These are phyloP conservation scores for Phyllostomus hastatus DNA, from an alignment of 2,113 vertebrate genomes.

Conservation along the genomic window DNA sequence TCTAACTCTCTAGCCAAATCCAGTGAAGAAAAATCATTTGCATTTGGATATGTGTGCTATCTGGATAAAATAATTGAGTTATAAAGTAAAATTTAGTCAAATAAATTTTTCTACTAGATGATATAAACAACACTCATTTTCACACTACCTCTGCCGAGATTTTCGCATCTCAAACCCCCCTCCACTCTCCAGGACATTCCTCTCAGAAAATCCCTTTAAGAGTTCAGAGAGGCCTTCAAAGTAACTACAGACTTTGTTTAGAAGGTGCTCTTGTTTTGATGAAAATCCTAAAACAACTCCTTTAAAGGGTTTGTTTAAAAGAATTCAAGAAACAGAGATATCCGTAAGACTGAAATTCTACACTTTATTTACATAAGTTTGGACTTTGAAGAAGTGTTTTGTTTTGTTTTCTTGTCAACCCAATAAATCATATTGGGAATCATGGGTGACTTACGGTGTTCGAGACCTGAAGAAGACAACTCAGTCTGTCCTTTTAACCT, in stretches of 20 bases:
- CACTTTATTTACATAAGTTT: constrained; percentile 68
- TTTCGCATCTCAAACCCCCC: not conserved
- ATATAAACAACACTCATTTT: not conserved
- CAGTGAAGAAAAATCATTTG: not conserved
- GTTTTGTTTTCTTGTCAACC: constrained; percentile 69
- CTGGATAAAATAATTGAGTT: not conserved
- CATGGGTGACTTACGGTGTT: constrained; percentile 15
- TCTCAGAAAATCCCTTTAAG: constrained; percentile 10
- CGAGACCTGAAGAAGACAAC: not conserved
- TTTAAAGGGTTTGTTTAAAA: constrained; percentile 69
- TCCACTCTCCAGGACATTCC: not conserved
- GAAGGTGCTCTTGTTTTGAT: constrained; percentile 57
- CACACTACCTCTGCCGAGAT: not conserved
- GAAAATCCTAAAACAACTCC: constrained; percentile 62
- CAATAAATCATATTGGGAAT: constrained; percentile 51
- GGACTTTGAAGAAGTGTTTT: constrained; percentile 67
- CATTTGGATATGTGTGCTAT: not conserved
- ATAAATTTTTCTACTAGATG: not conserved
- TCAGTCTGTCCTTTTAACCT: constrained; percentile 43
- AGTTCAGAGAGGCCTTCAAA: constrained; percentile 27
- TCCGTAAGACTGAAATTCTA: constrained; percentile 45
- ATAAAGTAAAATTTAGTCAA: not conserved
- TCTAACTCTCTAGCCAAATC: not conserved
- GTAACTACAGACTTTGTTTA: constrained; percentile 17
- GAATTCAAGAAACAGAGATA: constrained; percentile 14